Conservation (phyloP, 1,140 invertebrate species). For the Ladona fulva region DNA sequence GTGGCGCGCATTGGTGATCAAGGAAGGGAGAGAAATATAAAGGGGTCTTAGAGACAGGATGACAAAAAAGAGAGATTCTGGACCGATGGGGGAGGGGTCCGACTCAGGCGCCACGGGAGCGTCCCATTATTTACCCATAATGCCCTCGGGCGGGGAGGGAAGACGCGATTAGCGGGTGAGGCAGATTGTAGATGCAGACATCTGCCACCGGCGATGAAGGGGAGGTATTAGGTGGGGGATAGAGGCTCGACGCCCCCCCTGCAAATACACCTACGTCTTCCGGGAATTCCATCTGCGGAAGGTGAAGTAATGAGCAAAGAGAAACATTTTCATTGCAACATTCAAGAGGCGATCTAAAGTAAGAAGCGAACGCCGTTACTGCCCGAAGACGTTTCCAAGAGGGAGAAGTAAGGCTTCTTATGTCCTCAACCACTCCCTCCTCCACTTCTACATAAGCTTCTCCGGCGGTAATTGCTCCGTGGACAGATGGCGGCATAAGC, state of each 20-base stretch:
- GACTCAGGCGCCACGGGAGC: neutral
- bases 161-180: neutral
- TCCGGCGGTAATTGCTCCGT: neutral
- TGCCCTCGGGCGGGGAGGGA: neutral
- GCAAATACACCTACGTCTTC: neutral
- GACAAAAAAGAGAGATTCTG: neutral
- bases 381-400: neutral
- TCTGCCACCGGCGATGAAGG: neutral
- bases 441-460: too few relatives aligned
- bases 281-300: neutral
- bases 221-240: neutral
- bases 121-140: constrained; percentile 6
- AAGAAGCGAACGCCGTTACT: too few relatives aligned
- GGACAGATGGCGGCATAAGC: neutral
- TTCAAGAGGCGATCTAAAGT: neutral
- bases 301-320: neutral
- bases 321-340: neutral
- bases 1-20: neutral
- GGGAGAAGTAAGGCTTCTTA: neutral
- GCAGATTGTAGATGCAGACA: neutral
- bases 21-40: neutral
- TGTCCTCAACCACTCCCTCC: too few relatives aligned
- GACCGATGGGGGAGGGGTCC: neutral
- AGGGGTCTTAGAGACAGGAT: neutral
- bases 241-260: too few relatives aligned